Conservation (phyloP, 2,113 vertebrate species). For the Clarias gariepinus region DNA sequence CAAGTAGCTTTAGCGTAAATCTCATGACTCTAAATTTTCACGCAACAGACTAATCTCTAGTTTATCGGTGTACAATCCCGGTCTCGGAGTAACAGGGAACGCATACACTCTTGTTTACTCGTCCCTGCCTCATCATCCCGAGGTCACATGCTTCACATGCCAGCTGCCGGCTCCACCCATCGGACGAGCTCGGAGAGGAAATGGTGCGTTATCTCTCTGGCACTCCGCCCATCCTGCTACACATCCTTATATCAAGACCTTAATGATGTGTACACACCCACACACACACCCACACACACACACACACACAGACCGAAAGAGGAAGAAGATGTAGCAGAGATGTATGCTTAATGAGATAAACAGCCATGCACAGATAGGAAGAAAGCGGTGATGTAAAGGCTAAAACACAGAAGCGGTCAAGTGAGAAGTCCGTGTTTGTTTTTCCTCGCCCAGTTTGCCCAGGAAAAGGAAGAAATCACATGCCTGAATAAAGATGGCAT, state of each 20-base stretch:
- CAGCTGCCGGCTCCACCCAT: slow-evolving; percentile 14
- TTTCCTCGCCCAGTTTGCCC: not conserved
- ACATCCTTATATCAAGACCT: slow-evolving; percentile 19
- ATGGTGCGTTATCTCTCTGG: slow-evolving; percentile 35
- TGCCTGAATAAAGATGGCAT: not conserved
- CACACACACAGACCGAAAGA: not conserved
- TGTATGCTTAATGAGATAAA: too few relatives aligned
- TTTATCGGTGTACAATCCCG: not conserved
- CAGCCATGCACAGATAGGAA: too few relatives aligned
- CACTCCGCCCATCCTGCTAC: slow-evolving; percentile 17
- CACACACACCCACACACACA: not conserved
- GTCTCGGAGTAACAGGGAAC: not conserved
- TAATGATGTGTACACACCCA: not conserved
- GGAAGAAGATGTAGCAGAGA: not conserved
- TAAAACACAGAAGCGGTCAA: not conserved
- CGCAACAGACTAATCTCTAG: not conserved
- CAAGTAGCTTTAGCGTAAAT: not conserved
- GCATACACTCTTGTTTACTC: not conserved
- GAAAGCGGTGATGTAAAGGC: not conserved
- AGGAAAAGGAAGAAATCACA: not conserved
- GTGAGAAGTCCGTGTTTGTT: not conserved
- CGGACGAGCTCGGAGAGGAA: slow-evolving; percentile 34
- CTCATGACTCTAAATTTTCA: not conserved
- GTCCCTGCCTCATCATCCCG: not conserved
- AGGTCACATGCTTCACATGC: slow-evolving; percentile 38